Conservation (phyloP, 2,888 invertebrate genomes). For the Boloria euphrosyne region DNA sequence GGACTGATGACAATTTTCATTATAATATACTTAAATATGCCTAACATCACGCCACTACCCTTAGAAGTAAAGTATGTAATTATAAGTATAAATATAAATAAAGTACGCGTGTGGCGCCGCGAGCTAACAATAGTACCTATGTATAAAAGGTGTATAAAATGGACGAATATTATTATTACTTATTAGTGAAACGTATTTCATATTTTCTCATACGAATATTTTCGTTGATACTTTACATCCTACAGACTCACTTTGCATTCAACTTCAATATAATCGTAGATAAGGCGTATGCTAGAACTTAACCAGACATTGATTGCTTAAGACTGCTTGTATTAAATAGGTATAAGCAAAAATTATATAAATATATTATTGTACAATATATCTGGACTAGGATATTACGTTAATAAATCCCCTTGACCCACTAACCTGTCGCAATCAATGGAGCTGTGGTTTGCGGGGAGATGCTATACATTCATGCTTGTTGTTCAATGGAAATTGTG, state of each 20-base stretch:
- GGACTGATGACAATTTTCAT: no score
- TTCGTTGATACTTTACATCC: no score
- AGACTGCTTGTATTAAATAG: no score
- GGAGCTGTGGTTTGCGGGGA: slow-evolving; percentile 49
- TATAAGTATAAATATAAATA: neutral
- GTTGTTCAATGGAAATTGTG: slow-evolving; percentile 35
- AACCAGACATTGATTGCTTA: no score
- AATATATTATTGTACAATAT: neutral
- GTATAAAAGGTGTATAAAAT: neutral
- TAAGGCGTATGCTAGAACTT: no score
- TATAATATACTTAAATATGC: no score
- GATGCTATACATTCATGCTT: slow-evolving; percentile 29
- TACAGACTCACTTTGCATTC: no score
- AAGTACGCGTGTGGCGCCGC: neutral
- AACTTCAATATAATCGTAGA: no score
- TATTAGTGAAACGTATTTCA: no score
- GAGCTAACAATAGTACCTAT: neutral
- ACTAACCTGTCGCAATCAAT: slow-evolving; percentile 73
- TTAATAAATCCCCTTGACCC: slow-evolving; percentile 56
- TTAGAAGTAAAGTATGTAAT: no score
- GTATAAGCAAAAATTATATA: neutral
- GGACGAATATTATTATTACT: no score
- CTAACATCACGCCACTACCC: no score
- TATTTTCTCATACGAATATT: neutral
- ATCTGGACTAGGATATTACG: slow-evolving; percentile 9